Percentiles rank a stretch among this genome's conserved stretches.
These are phyloP conservation scores for Amphilophus citrinellus DNA, from an alignment of 2,113 vertebrate genomes.

Conservation along the genomic window DNA sequence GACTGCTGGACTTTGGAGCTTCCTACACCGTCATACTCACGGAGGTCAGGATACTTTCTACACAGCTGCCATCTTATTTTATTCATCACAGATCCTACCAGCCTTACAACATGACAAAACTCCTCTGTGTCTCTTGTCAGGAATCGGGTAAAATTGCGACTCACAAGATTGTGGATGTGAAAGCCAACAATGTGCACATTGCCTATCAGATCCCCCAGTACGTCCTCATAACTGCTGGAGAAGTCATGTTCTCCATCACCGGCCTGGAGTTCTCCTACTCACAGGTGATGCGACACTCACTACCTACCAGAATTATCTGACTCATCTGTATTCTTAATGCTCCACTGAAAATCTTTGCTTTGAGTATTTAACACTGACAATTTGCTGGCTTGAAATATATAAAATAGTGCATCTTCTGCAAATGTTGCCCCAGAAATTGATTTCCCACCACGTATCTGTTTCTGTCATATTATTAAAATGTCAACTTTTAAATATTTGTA, in stretches of 20 bases:
- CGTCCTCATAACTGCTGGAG: constrained; percentile 87
- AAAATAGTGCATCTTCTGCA: neutral
- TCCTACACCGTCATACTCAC: constrained; percentile 87
- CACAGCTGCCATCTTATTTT: neutral
- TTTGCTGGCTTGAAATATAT: neutral
- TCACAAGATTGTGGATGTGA: constrained; percentile 85
- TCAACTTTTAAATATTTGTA: neutral
- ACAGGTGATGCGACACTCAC: constrained; percentile 81
- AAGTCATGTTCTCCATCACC: constrained; percentile 98
- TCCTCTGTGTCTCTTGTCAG: constrained; percentile 69
- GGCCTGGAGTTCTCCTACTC: constrained; percentile 99
- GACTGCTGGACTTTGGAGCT: constrained; percentile 90
- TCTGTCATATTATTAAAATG: neutral
- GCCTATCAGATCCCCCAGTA: constrained; percentile 97
- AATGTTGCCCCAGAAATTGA: neutral
- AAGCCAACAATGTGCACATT: constrained; percentile 88
- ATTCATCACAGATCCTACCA: neutral
- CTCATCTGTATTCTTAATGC: neutral
- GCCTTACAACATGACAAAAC: neutral
- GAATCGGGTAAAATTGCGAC: constrained; percentile 40
- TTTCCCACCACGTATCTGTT: neutral
- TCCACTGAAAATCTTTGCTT: neutral
- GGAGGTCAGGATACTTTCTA: constrained; percentile 75
- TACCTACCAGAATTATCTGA: neutral
- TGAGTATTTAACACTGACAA: neutral